Evolutionary conservation across 2,113 vertebrate species (phyloP), one percentile per base, ranked within the genome.

Genomic region (Toxotes chatareus): DNA sequence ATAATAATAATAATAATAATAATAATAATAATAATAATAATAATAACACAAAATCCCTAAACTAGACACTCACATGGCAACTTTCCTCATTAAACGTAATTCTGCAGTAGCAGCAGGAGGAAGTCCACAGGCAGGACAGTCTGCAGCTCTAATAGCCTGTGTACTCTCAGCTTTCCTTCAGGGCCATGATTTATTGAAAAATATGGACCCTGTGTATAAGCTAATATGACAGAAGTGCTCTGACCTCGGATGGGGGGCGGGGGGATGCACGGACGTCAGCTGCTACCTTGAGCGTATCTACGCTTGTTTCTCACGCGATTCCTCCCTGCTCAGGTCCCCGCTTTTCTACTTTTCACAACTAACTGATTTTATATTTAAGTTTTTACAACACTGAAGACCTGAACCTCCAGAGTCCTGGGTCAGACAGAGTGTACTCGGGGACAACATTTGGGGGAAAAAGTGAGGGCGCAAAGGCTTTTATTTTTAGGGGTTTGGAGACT

Each of bases 221-320:
- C 88, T 89, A 93, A 90, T 88, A 90, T 80, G 87, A 86, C 87
- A 93, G 90, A 93, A 91, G 92, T 88, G 90, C 92, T 91, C 90
- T 92, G 91, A 93, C 93, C 91, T 91, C 57, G 56, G 77, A 12
- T 2, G 14, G 21, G n/a, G 5, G 5, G 11, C 21, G 59, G 89
- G 83, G 81, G 68, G 71, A 55, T 64, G 82, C 73, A 75, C 3
- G 11, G 46, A 34, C 66, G 80, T 89, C 83, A 85, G 81, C 80
- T 86, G 65, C 84, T 80, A 86, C 83, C 86, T 88, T 78, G 51
- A 84, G 79, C 69, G 75, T 31, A 44, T 27, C 73, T 82, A 16
- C 27, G 55, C 80, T 69, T 63, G 76, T 84, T 91, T 93, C 93
- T 91, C 93, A 94, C 86, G 90, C 91, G 65, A 93, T 92, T 70